Evolutionary conservation across 2,113 vertebrate genomes (phyloP), one percentile per base, ranked within the genome.

Genomic region (Perccottus glenii): DNA sequence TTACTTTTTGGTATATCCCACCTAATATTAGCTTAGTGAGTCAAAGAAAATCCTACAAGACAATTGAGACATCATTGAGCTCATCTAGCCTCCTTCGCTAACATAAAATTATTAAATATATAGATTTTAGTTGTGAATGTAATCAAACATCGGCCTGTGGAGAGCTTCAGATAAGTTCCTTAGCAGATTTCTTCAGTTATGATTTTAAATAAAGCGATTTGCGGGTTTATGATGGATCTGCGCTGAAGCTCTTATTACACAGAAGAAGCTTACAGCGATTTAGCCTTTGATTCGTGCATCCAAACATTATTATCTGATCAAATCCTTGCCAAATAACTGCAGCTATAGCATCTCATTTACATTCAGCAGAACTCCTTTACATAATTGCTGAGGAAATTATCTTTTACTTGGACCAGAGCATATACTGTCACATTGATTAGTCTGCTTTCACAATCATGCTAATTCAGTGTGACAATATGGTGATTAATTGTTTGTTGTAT

Each of bases 231-330:
- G 48, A 60, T 9, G 32, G 50, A 73, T 70, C 35, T 7, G 5
- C n/a, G 1, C 45, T 35, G 50, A 67, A 48, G 63, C 59, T 53
- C 59, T 70, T 80, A 38, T 62, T 75, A 70, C 57, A 77, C 64
- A 63, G 32, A 19, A 36, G 62, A 58, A 57, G 63, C 55, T 75
- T 55, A 49, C 36, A 62, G 61, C 59, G n/a, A 68, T 75, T 77
- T 61, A 75, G 38, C 42, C 53, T 59, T 48, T 60, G 56, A 81
- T 67, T 84, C 56, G 60, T 56, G 49, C 66, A 72, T 60, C 64
- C 70, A 82, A 88, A 83, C 73, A 74, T 60, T 67, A 70, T 71
- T 12, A 79, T 83, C 67, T 67, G 67, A 88, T 80, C 67, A 74
- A 72, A 71, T 72, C 70, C 15, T 59, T 55, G 40, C 64, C 73